A percentile compares a stretch with the other conserved stretches of the same genome.
phyloP scores from a whole-genome alignment of 30 jellyfish, hydroid and myxozoan genomes.

The Phacellophora camtschatica region DNA sequence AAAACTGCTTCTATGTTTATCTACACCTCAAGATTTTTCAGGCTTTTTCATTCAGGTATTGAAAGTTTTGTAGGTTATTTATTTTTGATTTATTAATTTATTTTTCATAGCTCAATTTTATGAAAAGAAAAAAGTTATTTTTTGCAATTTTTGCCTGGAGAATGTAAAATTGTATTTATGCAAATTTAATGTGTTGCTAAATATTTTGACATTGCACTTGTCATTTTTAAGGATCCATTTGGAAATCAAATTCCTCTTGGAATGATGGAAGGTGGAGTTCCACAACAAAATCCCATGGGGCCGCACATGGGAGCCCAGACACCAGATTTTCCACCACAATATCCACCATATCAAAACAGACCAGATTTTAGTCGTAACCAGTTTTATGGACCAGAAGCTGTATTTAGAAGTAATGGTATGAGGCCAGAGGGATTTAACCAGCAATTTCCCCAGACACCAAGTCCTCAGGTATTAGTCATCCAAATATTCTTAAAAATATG shows the following conservation, averaged over 20 bases:
- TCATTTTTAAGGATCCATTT: conserved; percentile 24
- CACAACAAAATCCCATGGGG: conserved; percentile 39
- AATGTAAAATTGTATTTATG: no score
- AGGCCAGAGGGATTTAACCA: conserved; percentile 61
- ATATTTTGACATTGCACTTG: no score
- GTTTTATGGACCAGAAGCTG: conserved; percentile 51
- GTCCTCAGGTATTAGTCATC: conserved; percentile 69
- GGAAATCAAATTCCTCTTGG: conserved; percentile 56
- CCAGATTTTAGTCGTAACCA: conserved; percentile 44
- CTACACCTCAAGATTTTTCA: no score
- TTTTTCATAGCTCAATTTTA: no score
- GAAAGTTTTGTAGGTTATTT: no score
- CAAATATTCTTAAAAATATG: no score
- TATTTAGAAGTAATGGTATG: conserved; percentile 52
- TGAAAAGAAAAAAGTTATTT: no score
- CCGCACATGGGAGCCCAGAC: conserved; percentile 44
- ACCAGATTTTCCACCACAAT: conserved; percentile 57
- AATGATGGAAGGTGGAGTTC: conserved; percentile 58
- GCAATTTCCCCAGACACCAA: conserved; percentile 46
- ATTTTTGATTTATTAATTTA: no score
- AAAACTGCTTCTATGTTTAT: no score
- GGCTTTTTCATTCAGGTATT: no score
- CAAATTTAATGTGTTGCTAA: no score
- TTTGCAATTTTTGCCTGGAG: no score
- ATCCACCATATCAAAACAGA: conserved; percentile 50